These are phyloP conservation scores for Vandiemenella viatica DNA, from an alignment of 2,888 invertebrate species.

Conservation along the genomic window DNA sequence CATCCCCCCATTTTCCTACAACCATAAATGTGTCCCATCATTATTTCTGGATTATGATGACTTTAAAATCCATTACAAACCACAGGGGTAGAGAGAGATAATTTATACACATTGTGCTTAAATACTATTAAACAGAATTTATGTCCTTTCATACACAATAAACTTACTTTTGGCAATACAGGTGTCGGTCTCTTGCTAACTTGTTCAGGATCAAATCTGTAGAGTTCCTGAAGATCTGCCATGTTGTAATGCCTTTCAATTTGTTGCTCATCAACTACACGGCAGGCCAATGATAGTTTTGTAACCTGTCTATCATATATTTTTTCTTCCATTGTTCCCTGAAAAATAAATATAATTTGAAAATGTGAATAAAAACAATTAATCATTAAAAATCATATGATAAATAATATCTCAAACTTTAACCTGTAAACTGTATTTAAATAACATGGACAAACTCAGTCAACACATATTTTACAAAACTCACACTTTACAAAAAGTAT, in stretches of 20 bases:
- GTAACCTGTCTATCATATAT: constrained; percentile 95
- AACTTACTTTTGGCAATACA: constrained; percentile 59
- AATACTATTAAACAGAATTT: too few relatives aligned
- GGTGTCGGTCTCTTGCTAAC: constrained; percentile 42
- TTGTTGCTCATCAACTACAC: constrained; percentile 95
- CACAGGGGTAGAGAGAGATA: too few relatives aligned
- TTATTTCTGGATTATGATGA: too few relatives aligned
- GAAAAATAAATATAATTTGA: constrained; percentile 13
- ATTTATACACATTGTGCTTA: too few relatives aligned
- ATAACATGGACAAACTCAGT: background rate
- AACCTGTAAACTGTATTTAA: background rate
- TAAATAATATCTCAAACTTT: constrained; percentile 3
- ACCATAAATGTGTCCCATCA: too few relatives aligned
- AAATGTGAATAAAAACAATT: too few relatives aligned
- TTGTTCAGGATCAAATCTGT: constrained; percentile 61
- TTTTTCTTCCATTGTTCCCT: constrained; percentile 97
- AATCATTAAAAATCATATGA: too few relatives aligned
- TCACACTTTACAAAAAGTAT: constrained; percentile 2
- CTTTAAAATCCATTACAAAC: too few relatives aligned
- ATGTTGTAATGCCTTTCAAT: constrained; percentile 96
- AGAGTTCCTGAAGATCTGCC: constrained; percentile 79
- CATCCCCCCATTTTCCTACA: too few relatives aligned
- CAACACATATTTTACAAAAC: background rate
- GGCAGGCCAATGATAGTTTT: constrained; percentile 85
- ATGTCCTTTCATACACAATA: too few relatives aligned